These are phyloP conservation scores for Listronotus bonariensis DNA, from an alignment of 1,140 invertebrate genomes.

Conservation along the genomic window DNA sequence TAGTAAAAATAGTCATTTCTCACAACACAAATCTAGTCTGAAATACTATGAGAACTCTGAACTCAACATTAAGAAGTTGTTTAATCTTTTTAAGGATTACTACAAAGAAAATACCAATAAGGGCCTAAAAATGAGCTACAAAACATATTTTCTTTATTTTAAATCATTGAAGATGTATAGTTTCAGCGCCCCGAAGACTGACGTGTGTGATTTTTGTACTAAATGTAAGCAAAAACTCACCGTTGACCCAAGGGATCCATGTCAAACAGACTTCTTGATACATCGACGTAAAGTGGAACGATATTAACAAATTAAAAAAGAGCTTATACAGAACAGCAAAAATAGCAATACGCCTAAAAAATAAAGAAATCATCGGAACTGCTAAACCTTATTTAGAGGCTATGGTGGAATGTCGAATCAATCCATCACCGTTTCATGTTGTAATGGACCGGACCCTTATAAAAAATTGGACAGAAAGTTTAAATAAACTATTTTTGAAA, in stretches of 20 bases:
- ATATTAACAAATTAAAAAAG: no score
- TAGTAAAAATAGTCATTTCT: neutral
- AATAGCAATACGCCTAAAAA: neutral
- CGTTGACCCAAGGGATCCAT: neutral
- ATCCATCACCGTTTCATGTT: neutral
- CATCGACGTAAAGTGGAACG: neutral
- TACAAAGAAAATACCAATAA: neutral
- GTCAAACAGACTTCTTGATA: neutral
- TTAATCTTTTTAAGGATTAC: neutral
- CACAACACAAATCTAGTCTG: neutral
- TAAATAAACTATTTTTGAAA: neutral
- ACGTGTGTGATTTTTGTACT: neutral
- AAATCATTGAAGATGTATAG: neutral
- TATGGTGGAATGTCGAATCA: neutral
- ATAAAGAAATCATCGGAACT: neutral
- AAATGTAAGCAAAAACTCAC: neutral
- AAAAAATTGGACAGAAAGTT: conserved; percentile 2
- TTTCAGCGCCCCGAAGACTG: neutral
- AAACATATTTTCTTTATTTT: neutral
- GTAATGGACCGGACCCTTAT: neutral
- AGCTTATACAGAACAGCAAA: neutral
- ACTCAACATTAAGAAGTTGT: neutral
- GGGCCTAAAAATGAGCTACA: neutral
- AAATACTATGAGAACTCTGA: neutral
- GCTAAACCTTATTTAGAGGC: neutral